Evolutionary conservation across 2,113 vertebrate species (phyloP).

Genomic region (Ictidomys tridecemlineatus): DNA sequence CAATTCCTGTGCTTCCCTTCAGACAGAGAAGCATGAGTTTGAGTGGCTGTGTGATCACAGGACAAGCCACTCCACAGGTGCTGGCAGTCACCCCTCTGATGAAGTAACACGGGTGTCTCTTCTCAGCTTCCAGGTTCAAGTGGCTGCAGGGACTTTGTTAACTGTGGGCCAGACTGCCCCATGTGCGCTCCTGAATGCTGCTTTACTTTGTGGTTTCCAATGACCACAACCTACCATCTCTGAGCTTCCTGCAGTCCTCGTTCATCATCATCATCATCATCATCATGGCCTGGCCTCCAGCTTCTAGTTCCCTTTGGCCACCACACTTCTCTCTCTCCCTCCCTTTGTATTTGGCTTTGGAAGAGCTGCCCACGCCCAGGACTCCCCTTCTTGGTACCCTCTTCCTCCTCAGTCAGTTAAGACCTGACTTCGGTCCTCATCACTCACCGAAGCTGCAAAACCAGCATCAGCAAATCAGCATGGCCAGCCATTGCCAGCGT

Average conservation of each 20-base stretch:
- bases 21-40: neutral
- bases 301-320: neutral
- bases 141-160: neutral
- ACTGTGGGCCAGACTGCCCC: neutral
- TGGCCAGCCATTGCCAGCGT: rapidly evolving
- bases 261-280: too few relatives aligned
- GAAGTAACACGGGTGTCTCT: neutral
- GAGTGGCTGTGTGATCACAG: neutral
- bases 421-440: neutral
- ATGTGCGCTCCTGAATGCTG: neutral
- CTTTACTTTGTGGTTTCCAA: neutral
- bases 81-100: neutral
- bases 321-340: neutral
- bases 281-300: neutral
- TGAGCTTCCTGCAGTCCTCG: too few relatives aligned
- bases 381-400: neutral
- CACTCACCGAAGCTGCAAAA: neutral
- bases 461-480: rapidly evolving
- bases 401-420: neutral
- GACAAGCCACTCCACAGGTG: neutral
- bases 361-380: neutral
- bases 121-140: neutral
- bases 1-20: neutral
- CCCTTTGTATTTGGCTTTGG: neutral
- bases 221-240: neutral